phyloP scores from a whole-genome alignment of 2,113 vertebrate genomes.

The Ploceus nigricollis region DNA sequence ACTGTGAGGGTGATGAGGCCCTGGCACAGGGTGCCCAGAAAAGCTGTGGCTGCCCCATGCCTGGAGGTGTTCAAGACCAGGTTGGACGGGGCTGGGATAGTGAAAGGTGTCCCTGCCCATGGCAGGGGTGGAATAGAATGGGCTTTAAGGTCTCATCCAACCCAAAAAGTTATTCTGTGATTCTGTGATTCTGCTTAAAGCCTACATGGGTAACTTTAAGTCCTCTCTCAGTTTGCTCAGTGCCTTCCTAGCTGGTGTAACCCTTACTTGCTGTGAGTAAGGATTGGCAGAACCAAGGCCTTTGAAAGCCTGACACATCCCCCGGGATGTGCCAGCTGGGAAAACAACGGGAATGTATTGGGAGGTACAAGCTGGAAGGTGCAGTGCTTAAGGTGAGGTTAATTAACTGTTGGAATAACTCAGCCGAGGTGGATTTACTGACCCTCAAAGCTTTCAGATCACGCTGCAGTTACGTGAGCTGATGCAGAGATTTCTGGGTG shows the following conservation, averaged over 20 bases:
- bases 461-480: neutral
- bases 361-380: neutral
- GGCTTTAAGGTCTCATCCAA: neutral
- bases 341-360: neutral
- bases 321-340: rapidly evolving
- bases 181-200: no score
- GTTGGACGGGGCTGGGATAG: rapidly evolving
- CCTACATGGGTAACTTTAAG: neutral
- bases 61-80: rapidly evolving
- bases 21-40: neutral
- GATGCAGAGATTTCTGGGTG: neutral
- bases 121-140: neutral
- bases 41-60: neutral
- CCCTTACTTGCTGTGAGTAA: neutral
- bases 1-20: rapidly evolving
- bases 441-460: neutral
- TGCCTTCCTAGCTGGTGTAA: neutral
- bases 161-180: neutral
- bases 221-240: neutral
- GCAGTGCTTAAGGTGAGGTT: neutral
- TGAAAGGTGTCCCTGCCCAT: neutral
- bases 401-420: neutral
- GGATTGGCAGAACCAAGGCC: rapidly evolving
- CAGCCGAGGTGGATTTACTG: neutral
- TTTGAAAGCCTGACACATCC: neutral